These are phyloP conservation scores for Cheilosia vulpina DNA, from an alignment of 2,888 invertebrate species.

Conservation along the genomic window DNA sequence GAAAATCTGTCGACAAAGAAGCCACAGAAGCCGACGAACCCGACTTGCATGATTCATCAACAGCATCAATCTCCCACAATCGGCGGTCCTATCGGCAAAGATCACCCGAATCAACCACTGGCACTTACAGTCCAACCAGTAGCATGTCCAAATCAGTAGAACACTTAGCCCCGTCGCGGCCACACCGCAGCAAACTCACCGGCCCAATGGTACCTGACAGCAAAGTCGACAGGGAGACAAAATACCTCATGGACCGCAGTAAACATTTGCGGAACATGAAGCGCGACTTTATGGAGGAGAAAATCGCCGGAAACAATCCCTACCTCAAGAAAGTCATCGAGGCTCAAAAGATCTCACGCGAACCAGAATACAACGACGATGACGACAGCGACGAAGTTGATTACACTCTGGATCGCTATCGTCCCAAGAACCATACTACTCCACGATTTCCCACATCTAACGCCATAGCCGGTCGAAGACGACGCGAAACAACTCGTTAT, in stretches of 20 bases:
- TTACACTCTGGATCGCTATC: slow-evolving; percentile 78
- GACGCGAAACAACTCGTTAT: slow-evolving; percentile 51
- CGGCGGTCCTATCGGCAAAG: slow-evolving; percentile 77
- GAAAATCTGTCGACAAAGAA: slow-evolving; percentile 43
- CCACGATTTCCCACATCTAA: slow-evolving; percentile 80
- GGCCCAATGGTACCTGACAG: slow-evolving; percentile 38
- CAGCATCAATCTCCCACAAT: slow-evolving; percentile 56
- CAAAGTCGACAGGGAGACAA: slow-evolving; percentile 79
- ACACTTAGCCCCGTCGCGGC: slow-evolving; percentile 76
- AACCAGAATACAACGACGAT: slow-evolving; percentile 16
- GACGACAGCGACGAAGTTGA: slow-evolving; percentile 73
- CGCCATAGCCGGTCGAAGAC: slow-evolving; percentile 74
- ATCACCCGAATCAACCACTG: slow-evolving; percentile 57
- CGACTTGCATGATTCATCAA: slow-evolving; percentile 31
- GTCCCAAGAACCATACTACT: slow-evolving; percentile 78
- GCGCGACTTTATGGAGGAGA: slow-evolving; percentile 82
- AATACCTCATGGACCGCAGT: slow-evolving; percentile 81
- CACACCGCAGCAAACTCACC: slow-evolving; percentile 62
- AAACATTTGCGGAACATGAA: slow-evolving; percentile 82
- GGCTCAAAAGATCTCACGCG: slow-evolving; percentile 75
- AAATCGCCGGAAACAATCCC: slow-evolving; percentile 82
- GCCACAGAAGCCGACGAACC: slow-evolving; percentile 16
- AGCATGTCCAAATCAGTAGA: slow-evolving; percentile 59
- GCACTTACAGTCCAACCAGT: slow-evolving; percentile 72
- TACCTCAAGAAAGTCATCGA: slow-evolving; percentile 81